A percentile compares a stretch with the other conserved stretches of the same genome.
Evolutionary conservation across 2,113 vertebrate genomes (phyloP).

Genomic region (Glaucomys volans): DNA sequence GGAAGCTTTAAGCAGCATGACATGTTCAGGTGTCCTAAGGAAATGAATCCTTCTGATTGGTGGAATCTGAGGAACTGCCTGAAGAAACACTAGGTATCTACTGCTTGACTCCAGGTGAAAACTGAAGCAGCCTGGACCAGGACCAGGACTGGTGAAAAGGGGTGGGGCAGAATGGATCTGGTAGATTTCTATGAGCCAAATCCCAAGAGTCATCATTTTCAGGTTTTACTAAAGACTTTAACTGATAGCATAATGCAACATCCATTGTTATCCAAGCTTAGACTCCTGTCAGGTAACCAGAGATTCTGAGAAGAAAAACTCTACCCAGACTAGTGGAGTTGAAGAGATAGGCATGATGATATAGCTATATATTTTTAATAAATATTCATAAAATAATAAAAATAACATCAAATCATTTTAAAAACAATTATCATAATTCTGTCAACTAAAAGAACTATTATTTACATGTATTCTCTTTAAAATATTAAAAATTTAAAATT

Average conservation of each 20-base stretch:
- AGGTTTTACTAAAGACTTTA: background rate
- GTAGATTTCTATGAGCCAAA: background rate
- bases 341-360: background rate
- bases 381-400: background rate
- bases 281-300: background rate
- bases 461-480: background rate
- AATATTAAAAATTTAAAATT: background rate
- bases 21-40: background rate
- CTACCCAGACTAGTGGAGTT: background rate
- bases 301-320: background rate
- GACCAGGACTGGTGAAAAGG: rapidly evolving
- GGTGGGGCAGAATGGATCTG: background rate
- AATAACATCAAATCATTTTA: background rate
- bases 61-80: background rate
- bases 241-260: background rate
- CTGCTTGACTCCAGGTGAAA: background rate
- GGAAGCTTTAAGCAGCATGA: background rate
- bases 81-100: background rate
- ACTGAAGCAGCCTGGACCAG: background rate
- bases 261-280: background rate
- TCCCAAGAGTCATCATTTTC: background rate
- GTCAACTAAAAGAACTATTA: background rate
- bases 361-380: background rate
- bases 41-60: background rate
- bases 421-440: background rate